Evolutionary conservation across 2,113 vertebrate species (phyloP).

Genomic region (Pseudopodoces humilis): DNA sequence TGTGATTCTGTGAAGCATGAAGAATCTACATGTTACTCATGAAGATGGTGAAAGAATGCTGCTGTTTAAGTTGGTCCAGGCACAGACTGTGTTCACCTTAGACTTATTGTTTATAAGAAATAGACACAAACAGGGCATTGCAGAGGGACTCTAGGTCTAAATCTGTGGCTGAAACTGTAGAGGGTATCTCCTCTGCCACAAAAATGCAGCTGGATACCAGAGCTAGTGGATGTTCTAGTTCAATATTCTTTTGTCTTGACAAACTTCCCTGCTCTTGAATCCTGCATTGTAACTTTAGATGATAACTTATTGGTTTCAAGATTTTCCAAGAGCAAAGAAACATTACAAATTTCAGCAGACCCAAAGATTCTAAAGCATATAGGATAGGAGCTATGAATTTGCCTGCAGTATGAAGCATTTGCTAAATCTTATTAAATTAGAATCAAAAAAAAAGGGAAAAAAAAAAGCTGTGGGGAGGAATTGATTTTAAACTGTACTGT

Average conservation of each 20-base stretch:
- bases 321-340: neutral
- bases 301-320: neutral
- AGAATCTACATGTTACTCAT: neutral
- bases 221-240: neutral
- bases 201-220: neutral
- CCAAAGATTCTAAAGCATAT: neutral
- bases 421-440: neutral
- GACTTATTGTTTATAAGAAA: neutral
- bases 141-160: neutral
- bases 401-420: neutral
- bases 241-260: conserved; percentile 1
- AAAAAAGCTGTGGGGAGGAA: neutral
- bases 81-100: neutral
- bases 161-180: neutral
- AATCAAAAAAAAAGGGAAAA: fast-evolving
- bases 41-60: neutral
- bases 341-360: neutral
- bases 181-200: neutral
- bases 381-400: neutral
- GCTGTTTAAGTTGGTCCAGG: neutral
- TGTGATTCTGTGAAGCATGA: neutral
- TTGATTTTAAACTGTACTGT: conserved; percentile 8
- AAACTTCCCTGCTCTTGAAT: neutral
- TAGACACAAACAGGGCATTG: neutral
- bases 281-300: neutral